Evolutionary conservation across 2,797 vertebrate genomes (phyloP), one percentile per base, ranked within the genome.

Genomic region (Chanos chanos): DNA sequence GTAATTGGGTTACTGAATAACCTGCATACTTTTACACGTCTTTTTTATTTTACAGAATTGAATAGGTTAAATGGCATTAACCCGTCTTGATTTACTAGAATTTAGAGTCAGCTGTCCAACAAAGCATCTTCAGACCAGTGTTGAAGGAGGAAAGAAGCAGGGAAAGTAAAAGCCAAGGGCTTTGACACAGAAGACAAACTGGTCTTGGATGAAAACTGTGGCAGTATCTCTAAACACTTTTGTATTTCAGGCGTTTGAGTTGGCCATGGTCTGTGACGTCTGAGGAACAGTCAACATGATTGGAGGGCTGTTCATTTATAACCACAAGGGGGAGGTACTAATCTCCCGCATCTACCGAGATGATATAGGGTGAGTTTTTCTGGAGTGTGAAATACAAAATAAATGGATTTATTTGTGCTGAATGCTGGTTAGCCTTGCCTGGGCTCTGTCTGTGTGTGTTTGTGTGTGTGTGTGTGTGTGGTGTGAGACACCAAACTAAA

Each of bases 311-410:
- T 99, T 99, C 89, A 98, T 99, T 85, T 99, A 99, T 87, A 99
- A 99, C 91, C 97, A 99, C 86, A 99, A 99, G 87, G 97, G 97
- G 86, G 96, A 99, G 92, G 97, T 99, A 79, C 94, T 99, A 72
- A 99, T 99, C 93, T 99, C 97, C 89, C 88, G 97, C 1, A 97
- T 99, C 77, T 99, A 99, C 87, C 88, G 97, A 64, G 96, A 99
- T 95, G 97, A 99, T 80, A 99, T 99, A 59, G 97, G 97, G 97
- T 99, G 89, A 77, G 94, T 91, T 57, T 5, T n/a, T n/a, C n/a
- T n/a, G 70, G 12, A 53, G n/a, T 31, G 33, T 25, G 13, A 45
- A 49, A 33, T 24, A 15, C 19, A 9, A 19, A 16, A 4, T 8
- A 34, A 36, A 9, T 21, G 47, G 8, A 7, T 19, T 10, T 30